Evolutionary conservation across 2,113 vertebrate species (phyloP).

Genomic region (Trematomus loennbergii): DNA sequence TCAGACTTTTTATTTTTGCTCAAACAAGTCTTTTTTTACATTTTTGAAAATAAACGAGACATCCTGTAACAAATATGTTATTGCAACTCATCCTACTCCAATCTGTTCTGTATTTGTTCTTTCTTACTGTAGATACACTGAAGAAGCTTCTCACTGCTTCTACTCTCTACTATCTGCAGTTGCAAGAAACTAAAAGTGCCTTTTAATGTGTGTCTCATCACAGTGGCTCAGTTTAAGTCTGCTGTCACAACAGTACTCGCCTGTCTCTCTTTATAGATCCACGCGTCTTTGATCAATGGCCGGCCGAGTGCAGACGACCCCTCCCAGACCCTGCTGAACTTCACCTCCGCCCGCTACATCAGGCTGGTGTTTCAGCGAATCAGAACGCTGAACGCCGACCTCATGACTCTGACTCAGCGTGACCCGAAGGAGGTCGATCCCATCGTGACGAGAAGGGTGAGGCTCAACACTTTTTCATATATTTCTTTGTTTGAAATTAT

Average conservation of each 20-base stretch:
- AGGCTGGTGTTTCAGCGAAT: conserved; percentile 93
- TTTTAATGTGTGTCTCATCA: conserved; percentile 3
- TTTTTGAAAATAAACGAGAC: background rate
- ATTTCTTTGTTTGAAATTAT: background rate
- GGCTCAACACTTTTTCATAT: background rate
- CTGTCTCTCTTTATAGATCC: conserved; percentile 86
- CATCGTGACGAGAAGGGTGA: conserved; percentile 95
- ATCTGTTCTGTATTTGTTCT: background rate
- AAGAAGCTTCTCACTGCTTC: background rate
- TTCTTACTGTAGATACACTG: background rate
- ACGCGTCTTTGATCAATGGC: conserved; percentile 96
- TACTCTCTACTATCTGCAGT: background rate
- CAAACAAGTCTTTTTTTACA: background rate
- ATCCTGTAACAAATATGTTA: conserved; percentile 5
- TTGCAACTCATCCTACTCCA: conserved; percentile 1
- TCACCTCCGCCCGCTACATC: conserved; percentile 96
- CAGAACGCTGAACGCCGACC: conserved; percentile 95
- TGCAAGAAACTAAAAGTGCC: background rate
- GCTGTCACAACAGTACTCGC: background rate
- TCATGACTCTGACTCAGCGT: conserved; percentile 93
- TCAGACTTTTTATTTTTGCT: background rate
- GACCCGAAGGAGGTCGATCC: conserved; percentile 91
- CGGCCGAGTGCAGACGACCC: conserved; percentile 96
- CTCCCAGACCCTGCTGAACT: conserved; percentile 90
- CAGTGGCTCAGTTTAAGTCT: background rate